Evolutionary conservation across 2,797 vertebrate species (phyloP).

Genomic region (Sarcophilus harrisii): DNA sequence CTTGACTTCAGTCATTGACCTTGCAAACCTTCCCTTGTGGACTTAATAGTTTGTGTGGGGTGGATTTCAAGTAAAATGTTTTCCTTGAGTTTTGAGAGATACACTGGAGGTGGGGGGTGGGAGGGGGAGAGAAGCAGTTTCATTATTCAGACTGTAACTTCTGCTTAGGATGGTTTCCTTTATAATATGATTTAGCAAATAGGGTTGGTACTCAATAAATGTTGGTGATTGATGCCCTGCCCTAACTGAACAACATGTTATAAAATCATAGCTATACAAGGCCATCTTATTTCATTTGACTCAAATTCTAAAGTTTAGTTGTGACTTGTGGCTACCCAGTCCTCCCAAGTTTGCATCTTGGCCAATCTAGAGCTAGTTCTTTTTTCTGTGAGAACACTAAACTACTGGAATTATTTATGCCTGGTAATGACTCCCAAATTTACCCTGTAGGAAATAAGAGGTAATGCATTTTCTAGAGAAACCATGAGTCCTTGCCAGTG

Average conservation of each 20-base stretch:
- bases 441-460: slow-evolving; percentile 3
- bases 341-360: neutral
- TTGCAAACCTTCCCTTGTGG: neutral
- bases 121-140: neutral
- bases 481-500: slow-evolving; percentile 57
- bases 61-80: neutral
- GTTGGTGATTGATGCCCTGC: neutral
- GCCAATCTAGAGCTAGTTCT: neutral
- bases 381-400: neutral
- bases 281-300: neutral
- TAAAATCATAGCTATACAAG: neutral
- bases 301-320: neutral
- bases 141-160: neutral
- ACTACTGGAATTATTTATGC: slow-evolving; percentile 13
- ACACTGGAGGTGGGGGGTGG: neutral
- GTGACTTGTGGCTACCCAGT: neutral
- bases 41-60: neutral
- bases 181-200: slow-evolving; percentile 17
- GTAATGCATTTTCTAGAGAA: slow-evolving; percentile 33
- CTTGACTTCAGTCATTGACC: neutral
- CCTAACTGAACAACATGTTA: slow-evolving; percentile 5
- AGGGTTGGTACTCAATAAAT: slow-evolving; percentile 7
- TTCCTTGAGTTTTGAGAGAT: neutral
- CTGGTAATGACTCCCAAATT: neutral
- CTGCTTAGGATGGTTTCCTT: slow-evolving; percentile 4